Base-by-base conservation (phyloP, 2,888 invertebrate species). In the Eremobia ochroleuca region DNA sequence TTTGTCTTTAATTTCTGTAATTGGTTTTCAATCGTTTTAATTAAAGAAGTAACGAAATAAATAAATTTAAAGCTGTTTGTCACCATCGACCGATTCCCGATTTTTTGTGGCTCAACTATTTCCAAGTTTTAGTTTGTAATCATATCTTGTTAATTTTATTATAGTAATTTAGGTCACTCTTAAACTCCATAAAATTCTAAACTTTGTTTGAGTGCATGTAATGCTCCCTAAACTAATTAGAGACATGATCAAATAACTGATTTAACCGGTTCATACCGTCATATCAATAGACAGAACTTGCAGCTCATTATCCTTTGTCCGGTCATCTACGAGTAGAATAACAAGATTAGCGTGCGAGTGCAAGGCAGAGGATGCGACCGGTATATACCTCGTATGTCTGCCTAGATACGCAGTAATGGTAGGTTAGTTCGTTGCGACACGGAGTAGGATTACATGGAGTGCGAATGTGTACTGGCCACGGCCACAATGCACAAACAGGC, bases 361-460 rank as follows among this genome's bases (percentile, higher is more conserved):
- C 92, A 92, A 91, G 91, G 90, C 88, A 58, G 70, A 84, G 87
- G 88, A 88, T 85, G 84, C 73, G 75, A 77, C 77, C 40, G 37
- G 66, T 49, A 72, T 78, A 68, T 73, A 82, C n/a, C 31, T 65
- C 68, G 69, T 46, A 58, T 73, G 25, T 66, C 62, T 58, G 46
- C 25, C 31, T 65, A 71, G 62, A 76, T 68, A 79, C 46, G 65
- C 73, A 68, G 59, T 80, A 71, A 61, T 78, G 49, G 82, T 43
- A 52, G 68, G 49, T 55, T 77, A 58, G 55, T 49, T 58, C 76
- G 25, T 52, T 8, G 8, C 13, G 58, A 5, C 67, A 75, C 52
- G 13, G 85, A 85, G n/a, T 64, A 75, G 13, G 21, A 31, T 13
- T 34, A 59, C 46, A 75, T 85, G 82, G 70, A 85, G 46, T 46